These are phyloP conservation scores for Drosophila helvetica DNA, from an alignment of 2,888 invertebrate genomes.

Conservation along the genomic window DNA sequence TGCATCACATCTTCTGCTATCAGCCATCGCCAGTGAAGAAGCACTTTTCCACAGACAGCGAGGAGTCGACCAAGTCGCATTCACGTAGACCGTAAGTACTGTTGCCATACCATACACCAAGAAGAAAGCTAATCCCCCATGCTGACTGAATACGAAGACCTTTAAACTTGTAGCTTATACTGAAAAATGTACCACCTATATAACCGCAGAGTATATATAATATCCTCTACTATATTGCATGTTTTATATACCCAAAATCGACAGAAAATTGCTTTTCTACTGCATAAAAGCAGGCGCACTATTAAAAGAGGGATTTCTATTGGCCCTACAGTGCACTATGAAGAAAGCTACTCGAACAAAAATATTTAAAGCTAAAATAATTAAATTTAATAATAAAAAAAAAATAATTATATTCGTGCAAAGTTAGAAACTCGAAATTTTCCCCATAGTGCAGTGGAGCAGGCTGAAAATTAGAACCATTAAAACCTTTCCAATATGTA, in stretches of 20 bases:
- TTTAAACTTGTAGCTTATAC: constrained; percentile 1
- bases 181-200: background rate
- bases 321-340: background rate
- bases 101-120: constrained; percentile 3
- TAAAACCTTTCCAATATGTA: background rate
- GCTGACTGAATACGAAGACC: constrained; percentile 14
- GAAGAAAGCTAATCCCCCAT: constrained; percentile 12
- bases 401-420: too few species aligned
- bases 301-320: background rate
- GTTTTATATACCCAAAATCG: constrained; percentile 18
- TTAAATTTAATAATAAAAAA: too few species aligned
- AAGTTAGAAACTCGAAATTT: background rate
- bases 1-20: constrained; percentile 95
- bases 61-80: constrained; percentile 84
- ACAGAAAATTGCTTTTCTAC: background rate
- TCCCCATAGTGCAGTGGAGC: background rate
- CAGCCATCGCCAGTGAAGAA: constrained; percentile 93
- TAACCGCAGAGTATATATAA: constrained; percentile 15
- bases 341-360: too few species aligned
- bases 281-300: background rate
- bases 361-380: too few species aligned
- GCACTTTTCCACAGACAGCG: constrained; percentile 91
- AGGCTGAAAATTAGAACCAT: background rate
- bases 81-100: constrained; percentile 84
- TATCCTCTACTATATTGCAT: constrained; percentile 21